A percentile compares a stretch with the other conserved stretches of the same genome.
Evolutionary conservation across 2,888 invertebrate genomes (phyloP).

Genomic region (Drosophila eohydei): DNA sequence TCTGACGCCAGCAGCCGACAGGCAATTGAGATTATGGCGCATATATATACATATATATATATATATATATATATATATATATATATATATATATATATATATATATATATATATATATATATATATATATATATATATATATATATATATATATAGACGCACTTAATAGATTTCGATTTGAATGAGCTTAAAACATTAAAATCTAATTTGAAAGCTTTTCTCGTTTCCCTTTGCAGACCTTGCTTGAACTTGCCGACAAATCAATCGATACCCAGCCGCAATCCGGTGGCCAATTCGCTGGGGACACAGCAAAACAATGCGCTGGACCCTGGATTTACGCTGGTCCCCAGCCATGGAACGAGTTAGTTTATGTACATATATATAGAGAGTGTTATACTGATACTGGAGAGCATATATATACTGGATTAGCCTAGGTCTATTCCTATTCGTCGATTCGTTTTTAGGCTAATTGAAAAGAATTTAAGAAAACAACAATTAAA

Average conservation of each 20-base stretch:
- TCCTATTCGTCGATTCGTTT: neutral
- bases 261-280: conserved; percentile 6
- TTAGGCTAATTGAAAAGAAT: neutral
- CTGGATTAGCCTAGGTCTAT: too few relatives aligned
- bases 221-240: neutral
- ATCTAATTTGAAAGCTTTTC: conserved; percentile 8
- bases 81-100: neutral
- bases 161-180: neutral
- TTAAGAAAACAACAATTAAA: neutral
- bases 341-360: neutral
- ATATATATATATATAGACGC: neutral
- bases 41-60: too few relatives aligned
- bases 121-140: too few relatives aligned
- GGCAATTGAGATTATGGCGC: conserved; percentile 7
- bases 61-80: neutral
- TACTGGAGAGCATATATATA: neutral
- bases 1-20: conserved; percentile 39
- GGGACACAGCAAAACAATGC: neutral
- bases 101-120: too few relatives aligned
- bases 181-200: conserved; percentile 4
- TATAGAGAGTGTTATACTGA: neutral
- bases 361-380: neutral
- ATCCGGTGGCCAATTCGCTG: conserved; percentile 1
- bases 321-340: neutral
- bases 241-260: neutral